These are phyloP conservation scores for Trimorus sp. DNA, from an alignment of 2,888 invertebrate genomes.

Conservation along the genomic window DNA sequence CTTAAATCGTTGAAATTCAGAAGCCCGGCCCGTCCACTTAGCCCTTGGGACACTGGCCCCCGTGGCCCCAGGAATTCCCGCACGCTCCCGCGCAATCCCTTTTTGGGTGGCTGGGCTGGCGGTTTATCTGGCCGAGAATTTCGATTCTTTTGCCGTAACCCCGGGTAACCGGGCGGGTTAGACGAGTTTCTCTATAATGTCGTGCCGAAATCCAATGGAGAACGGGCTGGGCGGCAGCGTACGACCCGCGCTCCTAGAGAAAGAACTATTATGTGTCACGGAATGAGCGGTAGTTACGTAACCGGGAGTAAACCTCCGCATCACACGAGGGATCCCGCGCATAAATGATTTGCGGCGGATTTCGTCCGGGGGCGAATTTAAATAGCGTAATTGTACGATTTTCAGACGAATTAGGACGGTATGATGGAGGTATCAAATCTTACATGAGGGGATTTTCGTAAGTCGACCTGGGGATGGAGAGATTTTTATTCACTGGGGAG, in stretches of 20 bases:
- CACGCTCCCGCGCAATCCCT: constrained; percentile 61
- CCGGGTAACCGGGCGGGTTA: constrained; percentile 39
- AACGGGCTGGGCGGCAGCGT: background rate
- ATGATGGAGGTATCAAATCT: too few species aligned
- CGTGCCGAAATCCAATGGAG: constrained; percentile 42
- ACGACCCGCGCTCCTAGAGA: constrained; percentile 10
- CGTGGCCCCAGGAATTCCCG: constrained; percentile 57
- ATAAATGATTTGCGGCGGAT: constrained; percentile 4
- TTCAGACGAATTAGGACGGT: too few species aligned
- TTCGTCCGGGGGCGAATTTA: too few species aligned
- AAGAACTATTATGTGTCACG: constrained; percentile 40
- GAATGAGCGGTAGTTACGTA: constrained; percentile 43
- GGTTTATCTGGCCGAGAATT: constrained; percentile 64
- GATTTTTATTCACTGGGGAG: too few species aligned
- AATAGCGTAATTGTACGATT: too few species aligned
- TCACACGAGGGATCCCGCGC: constrained; percentile 15
- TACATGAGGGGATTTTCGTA: too few species aligned
- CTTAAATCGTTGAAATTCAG: constrained; percentile 64
- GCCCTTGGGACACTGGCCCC: constrained; percentile 56
- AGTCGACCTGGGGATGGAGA: too few species aligned
- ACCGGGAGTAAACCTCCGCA: constrained; percentile 23
- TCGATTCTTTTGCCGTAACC: constrained; percentile 59
- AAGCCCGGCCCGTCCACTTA: constrained; percentile 53
- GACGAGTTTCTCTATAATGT: constrained; percentile 54
- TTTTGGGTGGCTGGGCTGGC: constrained; percentile 58